Percentiles rank a stretch among this genome's conserved stretches.
These are phyloP conservation scores for Ormyrus rosae DNA, from an alignment of 2,888 invertebrate genomes.

Conservation along the genomic window DNA sequence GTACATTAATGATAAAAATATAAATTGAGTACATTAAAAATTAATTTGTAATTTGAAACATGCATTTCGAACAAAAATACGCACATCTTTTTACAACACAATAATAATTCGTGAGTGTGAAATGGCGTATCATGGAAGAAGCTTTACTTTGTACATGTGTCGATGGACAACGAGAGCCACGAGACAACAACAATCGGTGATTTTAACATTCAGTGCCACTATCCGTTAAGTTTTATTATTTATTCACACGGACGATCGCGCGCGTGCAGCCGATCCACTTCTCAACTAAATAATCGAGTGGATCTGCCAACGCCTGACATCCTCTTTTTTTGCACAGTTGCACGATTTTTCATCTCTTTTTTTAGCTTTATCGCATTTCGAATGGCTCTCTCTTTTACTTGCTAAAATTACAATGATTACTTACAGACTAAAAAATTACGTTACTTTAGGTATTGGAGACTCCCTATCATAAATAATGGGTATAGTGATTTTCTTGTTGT, in stretches of 20 bases:
- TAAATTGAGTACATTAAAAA: slow-evolving; percentile 1
- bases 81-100: too few species aligned
- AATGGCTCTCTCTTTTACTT: slow-evolving; percentile 59
- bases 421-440: slow-evolving; percentile 71
- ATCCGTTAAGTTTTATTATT: slow-evolving; percentile 65
- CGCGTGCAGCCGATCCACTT: slow-evolving; percentile 14
- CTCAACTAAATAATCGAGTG: slow-evolving; percentile 39
- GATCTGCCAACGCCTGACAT: slow-evolving; percentile 1
- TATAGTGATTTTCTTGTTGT: slow-evolving; percentile 63
- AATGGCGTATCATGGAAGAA: slow-evolving; percentile 43
- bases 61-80: background rate
- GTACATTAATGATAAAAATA: background rate
- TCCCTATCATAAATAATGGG: slow-evolving; percentile 72
- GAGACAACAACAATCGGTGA: slow-evolving; percentile 67
- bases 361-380: slow-evolving; percentile 59
- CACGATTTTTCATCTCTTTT: slow-evolving; percentile 12
- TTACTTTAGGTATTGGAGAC: slow-evolving; percentile 70
- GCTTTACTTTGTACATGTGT: slow-evolving; percentile 49
- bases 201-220: slow-evolving; percentile 71
- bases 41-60: slow-evolving; percentile 23
- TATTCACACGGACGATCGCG: slow-evolving; percentile 66
- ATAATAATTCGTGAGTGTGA: slow-evolving; percentile 1
- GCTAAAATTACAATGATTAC: slow-evolving; percentile 70
- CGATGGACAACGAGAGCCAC: slow-evolving; percentile 56
- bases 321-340: slow-evolving; percentile 14